Evolutionary conservation across 2,797 vertebrate genomes (phyloP), one percentile per base, ranked within the genome.

Genomic region (Clarias pachynema): DNA sequence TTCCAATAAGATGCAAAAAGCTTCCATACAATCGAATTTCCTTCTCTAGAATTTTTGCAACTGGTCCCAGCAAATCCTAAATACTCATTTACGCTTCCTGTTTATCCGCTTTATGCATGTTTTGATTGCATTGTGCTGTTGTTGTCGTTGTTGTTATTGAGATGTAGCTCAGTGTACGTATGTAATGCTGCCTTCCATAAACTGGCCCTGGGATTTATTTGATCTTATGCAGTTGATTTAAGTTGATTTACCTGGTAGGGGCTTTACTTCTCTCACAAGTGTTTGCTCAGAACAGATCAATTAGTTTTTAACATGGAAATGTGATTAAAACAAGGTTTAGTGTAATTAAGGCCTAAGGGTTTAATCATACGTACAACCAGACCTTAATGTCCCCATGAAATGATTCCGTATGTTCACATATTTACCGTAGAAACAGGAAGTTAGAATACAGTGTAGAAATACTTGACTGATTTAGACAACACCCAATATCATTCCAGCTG

Each of bases 261-360:
- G 69, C 63, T 72, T 84, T 79, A 57, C 18, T 57, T 75, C 16
- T 34, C 31, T 34, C 16, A 57, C 20, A 56, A 34, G 8, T 77
- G 70, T 53, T 15, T 74, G 44, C 53, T n/a, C 44, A 53, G n/a
- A 16, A 26, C 44, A 74, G 24, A 26, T 73, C 6, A 18, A 74
- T 78, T 24, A 78, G 29, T 37, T 78, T 10, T 78, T 60, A 78
- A 59, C 34, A 78, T 34, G 56, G 20, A 78, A 78, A 78, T 75
- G 73, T 78, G 18, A 78, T 60, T 78, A 24, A 59, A 78, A 78
- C 29, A 59, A 24, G 20, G 18, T 78, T 78, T 75, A 18, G 24
- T 6, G 53, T 26, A 56, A 31, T 74, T 9, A 56, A 75, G 72
- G 29, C 10, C 29, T 15, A 59, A 60, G 34, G 53, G 9, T 78